A percentile compares a stretch with the other conserved stretches of the same genome.
Conservation (phyloP, 2,113 vertebrate species). For the Fukomys damarensis region DNA sequence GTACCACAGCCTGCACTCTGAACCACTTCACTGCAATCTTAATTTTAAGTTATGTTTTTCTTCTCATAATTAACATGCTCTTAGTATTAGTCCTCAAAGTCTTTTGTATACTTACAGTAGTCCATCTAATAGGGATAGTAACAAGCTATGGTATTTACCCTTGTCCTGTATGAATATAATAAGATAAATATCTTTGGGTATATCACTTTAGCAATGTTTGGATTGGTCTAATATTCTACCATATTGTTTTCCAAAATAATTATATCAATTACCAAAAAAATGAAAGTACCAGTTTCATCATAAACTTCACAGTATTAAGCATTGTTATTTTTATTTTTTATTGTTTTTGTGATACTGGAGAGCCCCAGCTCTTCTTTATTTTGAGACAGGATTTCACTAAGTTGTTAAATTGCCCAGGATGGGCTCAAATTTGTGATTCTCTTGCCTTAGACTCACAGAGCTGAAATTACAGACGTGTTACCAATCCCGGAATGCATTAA, state of each 20-base stretch:
- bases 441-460: not conserved
- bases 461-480: not conserved
- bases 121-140: not conserved
- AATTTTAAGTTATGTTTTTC: slow-evolving; percentile 31
- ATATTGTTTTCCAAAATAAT: slow-evolving; percentile 45
- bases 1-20: not conserved
- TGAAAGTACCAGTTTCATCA: slow-evolving; percentile 8
- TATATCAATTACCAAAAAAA: slow-evolving; percentile 20
- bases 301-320: slow-evolving; percentile 41
- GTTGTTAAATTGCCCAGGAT: not conserved
- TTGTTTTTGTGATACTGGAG: not conserved
- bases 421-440: not conserved
- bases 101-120: slow-evolving; percentile 14
- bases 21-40: slow-evolving; percentile 18
- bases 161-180: not conserved
- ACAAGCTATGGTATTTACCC: not conserved
- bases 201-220: not conserved
- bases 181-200: slow-evolving; percentile 34
- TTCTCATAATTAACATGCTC: slow-evolving; percentile 21
- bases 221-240: not conserved
- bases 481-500: not conserved
- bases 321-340: not conserved
- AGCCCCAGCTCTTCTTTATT: not conserved
- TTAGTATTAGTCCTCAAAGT: slow-evolving; percentile 17
- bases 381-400: not conserved